A percentile compares a stretch with the other conserved stretches of the same genome.
These are phyloP conservation scores for Lonchura striata DNA, from an alignment of 2,113 vertebrate species.

Conservation along the genomic window DNA sequence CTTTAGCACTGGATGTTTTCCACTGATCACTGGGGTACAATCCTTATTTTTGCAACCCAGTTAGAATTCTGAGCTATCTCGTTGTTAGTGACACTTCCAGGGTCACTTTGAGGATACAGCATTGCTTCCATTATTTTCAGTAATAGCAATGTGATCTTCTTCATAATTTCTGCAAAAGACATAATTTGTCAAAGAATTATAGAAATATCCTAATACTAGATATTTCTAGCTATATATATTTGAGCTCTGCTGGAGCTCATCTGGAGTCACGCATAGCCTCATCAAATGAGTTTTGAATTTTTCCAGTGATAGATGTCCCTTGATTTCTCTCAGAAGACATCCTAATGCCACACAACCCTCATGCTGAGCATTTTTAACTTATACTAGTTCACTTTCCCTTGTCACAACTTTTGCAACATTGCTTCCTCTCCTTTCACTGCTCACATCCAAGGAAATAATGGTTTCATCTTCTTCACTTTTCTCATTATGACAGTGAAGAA, in stretches of 20 bases:
- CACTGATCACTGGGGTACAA: background rate
- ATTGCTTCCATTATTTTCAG: background rate
- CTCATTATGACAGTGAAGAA: background rate
- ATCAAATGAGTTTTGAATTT: background rate
- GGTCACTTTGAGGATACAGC: background rate
- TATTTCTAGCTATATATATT: too few relatives aligned
- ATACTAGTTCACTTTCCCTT: background rate
- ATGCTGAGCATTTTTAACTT: background rate
- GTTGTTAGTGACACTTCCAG: background rate
- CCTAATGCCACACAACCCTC: background rate
- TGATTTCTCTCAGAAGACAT: background rate
- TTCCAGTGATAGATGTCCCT: background rate
- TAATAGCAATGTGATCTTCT: background rate
- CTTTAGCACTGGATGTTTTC: background rate
- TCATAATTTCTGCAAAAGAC: background rate
- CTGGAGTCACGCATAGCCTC: background rate
- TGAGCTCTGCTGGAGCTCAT: background rate
- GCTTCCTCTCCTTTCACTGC: background rate
- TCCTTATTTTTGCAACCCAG: background rate
- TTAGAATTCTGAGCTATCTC: background rate
- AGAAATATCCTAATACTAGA: background rate
- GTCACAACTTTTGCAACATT: background rate
- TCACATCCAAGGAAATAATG: background rate
- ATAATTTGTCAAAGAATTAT: background rate
- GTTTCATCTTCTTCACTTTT: background rate